Conservation (phyloP, 2,113 vertebrate genomes). For the Galbula dea region DNA sequence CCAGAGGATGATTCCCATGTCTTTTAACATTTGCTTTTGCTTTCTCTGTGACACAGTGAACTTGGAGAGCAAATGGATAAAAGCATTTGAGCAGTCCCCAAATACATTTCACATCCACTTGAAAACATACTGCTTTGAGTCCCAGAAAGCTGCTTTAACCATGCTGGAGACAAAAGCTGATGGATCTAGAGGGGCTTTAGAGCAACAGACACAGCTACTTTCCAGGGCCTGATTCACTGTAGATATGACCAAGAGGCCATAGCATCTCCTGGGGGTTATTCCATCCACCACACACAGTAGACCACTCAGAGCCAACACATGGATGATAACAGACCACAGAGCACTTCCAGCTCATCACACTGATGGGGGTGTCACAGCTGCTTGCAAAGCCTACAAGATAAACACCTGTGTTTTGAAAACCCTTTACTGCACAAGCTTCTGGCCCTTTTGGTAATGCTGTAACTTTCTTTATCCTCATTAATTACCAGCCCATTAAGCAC, state of each 20-base stretch:
- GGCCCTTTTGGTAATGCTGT: background rate
- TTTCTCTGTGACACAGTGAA: background rate
- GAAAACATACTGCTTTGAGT: background rate
- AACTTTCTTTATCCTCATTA: background rate
- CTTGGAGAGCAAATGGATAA: background rate
- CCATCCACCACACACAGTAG: background rate
- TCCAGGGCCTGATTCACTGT: background rate
- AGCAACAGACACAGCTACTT: background rate
- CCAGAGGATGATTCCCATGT: background rate
- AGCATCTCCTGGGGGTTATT: background rate
- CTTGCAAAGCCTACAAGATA: background rate
- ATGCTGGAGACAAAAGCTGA: background rate
- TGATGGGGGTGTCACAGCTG: background rate
- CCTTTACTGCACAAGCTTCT: background rate
- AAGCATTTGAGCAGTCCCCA: background rate
- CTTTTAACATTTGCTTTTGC: background rate
- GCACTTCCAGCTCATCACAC: conserved; percentile 3
- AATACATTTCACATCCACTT: background rate
- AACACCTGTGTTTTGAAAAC: background rate
- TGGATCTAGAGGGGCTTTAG: fast-evolving
- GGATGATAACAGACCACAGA: background rate
- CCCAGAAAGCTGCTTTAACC: background rate
- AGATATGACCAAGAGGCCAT: background rate
- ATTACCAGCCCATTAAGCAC: background rate
- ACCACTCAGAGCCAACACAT: background rate